Base-by-base conservation (phyloP, 2,113 vertebrate genomes). In the Pionites leucogaster region DNA sequence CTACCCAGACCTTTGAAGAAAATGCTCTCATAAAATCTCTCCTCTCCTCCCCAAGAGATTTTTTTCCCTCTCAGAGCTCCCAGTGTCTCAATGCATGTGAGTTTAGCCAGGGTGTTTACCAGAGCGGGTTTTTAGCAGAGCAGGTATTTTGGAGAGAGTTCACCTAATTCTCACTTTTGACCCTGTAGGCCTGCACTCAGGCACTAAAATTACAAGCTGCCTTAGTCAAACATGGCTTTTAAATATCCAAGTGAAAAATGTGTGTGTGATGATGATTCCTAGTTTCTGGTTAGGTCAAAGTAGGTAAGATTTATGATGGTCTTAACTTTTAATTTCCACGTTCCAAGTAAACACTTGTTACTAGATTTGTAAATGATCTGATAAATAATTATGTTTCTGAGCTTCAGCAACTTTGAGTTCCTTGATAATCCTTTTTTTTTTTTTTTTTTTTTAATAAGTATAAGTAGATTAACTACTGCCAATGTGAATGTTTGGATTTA, bases 11-110 rank as follows among this genome's bases (percentile, higher is more conserved):
- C 63, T 84, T 94, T 95, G 88, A 92, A 97, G 90, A 94, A 93
- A 95, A 39, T 85, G 46, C 87, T 91, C 89, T 89, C 96, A 71
- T 60, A 97, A 97, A 97, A 96, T 52, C 35, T 64, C 8, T 79
- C 10, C 18, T 86, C 3, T 24, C 16, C 5, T 78, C 47, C 18
- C 23, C 47, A 95, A 74, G 79, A 93, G 5, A 5, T 33, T 53
- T 37, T 68, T 23, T 6, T 28, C 9, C 6, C 13, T 44, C 59
- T 29, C 37, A 39, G 28, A 52, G 57, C 76, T 90, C 46, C 64
- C 63, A 50, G 82, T 47, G 55, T 60, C 93, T 93, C 79, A 59
- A 11, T 64, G 59, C 90, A 95, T 95, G 91, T 85, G 79, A 77
- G 50, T 74, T 90, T 94, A 89, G 29, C 42, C 57, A 68, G 47